Base-by-base conservation (phyloP, 2,113 vertebrate species). In the Rhinogobius similis region DNA sequence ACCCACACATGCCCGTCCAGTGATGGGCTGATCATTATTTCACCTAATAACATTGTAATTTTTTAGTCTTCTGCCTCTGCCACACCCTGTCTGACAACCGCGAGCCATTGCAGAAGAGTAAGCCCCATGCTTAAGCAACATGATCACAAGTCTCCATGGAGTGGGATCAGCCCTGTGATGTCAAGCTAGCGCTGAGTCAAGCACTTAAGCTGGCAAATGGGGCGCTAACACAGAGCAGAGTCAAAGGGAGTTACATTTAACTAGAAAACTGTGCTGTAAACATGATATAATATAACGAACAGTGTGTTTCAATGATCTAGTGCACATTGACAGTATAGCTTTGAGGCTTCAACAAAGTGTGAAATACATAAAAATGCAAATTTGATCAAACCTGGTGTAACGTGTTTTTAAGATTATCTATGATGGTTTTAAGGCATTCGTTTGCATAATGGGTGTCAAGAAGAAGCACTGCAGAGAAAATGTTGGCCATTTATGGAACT, bases 111-210 rank as follows among this genome's bases (percentile, higher is more conserved):
- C 48, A 62, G 26, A 59, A 7, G 21, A 76, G 62, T 81, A 70
- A 82, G 43, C 72, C 67, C 66, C 53, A 68, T 67, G 44, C 29
- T 64, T 86, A 62, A 66, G 65, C 78, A 83, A 67, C 48, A 62
- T 11, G 64, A 48, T 12, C 75, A 68, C 63, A 67, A 79, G 72
- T 85, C 87, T 75, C 78, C 2, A 10, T 14, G 32, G 86, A 88
- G 50, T 72, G 81, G 87, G 86, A 86, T 81, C 77, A 82, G 83
- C 84, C n/a, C 78, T 56, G 69, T 78, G 86, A 86, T 86, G 76
- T 75, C 73, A 71, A 52, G 63, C 69, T 68, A 18, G 46, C 38
- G 58, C 62, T 75, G 13, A 70, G 64, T 39, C 20, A 59, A 71
- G 52, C 46, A 70, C 20, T 38, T n/a, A 50, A 75, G 68, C 80